Base-by-base conservation (phyloP, 2,888 invertebrate species). In the Toxonevra muliebris region DNA sequence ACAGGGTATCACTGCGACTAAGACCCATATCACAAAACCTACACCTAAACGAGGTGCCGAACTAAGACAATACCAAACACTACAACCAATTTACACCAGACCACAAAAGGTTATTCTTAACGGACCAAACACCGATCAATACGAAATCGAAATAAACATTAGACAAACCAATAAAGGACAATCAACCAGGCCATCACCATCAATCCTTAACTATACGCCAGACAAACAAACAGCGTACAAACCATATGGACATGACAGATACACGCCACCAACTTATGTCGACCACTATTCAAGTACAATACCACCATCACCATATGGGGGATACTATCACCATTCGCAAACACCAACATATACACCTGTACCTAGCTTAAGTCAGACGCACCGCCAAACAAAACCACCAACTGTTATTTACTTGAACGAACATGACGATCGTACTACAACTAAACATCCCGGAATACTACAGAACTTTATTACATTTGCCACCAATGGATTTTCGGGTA, bases 121-220 rank as follows among this genome's bases (percentile, higher is more conserved):
- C 61, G 77, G 81, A 69, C 79, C 80, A 0, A 78, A 77, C 45
- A 69, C 80, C 1, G 80, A 83, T 65, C 83, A 83, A 41, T 85
- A 84, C 69, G 84, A 85, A 75, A 85, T 85, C 43, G 85, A 85
- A 75, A 85, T 85, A 8, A 85, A 85, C 64, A 85, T 85, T 57
- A 72, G 82, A 75, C 85, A 82, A 69, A 80, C 83, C 5, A 83
- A 82, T 66, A 80, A 80, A 65, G 77, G 71, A 43, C 76, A 76
- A 7, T 45, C 69, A 30, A 3, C 71, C 66, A 20, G 55, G 50
- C 15, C 69, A 0, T 43, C 30, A 53, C 55, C 41, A 7, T 15
- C 55, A 5, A n/a, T 55, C 4, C 68, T 67, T 1, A 65, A 68
- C 9, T 65, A 73, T 55, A 67, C 66, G 40, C 48, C 59, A 13